Conservation (phyloP, 2,113 vertebrate species). For the Pardalotus punctatus region DNA sequence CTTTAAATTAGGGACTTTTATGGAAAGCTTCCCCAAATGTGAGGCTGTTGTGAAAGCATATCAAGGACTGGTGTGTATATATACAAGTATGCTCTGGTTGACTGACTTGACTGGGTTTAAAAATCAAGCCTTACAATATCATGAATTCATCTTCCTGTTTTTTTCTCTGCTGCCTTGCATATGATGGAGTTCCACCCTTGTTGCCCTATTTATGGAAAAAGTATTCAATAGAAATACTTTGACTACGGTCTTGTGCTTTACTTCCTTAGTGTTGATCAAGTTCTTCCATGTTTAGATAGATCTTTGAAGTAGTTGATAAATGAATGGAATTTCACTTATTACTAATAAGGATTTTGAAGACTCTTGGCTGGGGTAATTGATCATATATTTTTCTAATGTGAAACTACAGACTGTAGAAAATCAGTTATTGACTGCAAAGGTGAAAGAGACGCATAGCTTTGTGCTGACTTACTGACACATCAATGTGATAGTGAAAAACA, state of each 20-base stretch:
- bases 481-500: not conserved
- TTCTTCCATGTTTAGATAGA: not conserved
- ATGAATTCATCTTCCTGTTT: not conserved
- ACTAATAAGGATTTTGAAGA: slow-evolving; percentile 6
- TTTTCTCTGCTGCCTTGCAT: not conserved
- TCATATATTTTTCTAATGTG: not conserved
- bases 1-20: not conserved
- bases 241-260: not conserved
- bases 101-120: not conserved
- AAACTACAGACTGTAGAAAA: not conserved
- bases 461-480: not conserved
- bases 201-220: not conserved
- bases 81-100: not conserved
- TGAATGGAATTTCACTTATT: not conserved
- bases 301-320: not conserved
- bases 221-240: not conserved
- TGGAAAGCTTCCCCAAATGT: not conserved
- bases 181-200: not conserved
- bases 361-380: not conserved
- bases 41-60: not conserved
- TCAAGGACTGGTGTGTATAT: not conserved
- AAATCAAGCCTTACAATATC: not conserved
- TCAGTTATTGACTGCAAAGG: not conserved
- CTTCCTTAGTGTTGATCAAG: not conserved
- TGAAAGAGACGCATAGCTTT: not conserved